phyloP scores from a whole-genome alignment of 2,888 invertebrate species.

The Leistus spinibarbis region DNA sequence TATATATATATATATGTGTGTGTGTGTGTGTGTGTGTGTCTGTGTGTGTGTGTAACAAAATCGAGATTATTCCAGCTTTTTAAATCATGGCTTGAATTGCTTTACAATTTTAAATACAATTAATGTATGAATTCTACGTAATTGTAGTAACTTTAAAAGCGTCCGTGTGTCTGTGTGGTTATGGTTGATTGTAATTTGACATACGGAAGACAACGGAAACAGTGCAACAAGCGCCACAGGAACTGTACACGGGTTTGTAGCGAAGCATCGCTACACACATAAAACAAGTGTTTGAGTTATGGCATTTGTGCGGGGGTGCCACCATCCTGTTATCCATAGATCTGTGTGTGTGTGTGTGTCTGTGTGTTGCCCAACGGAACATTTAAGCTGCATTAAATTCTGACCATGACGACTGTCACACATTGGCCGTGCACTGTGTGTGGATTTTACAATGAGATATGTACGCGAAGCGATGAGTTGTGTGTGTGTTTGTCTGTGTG shows the following conservation, averaged over 20 bases:
- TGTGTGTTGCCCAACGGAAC: conserved; percentile 1
- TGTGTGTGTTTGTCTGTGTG: background rate
- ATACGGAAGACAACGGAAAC: background rate
- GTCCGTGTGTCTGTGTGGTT: background rate
- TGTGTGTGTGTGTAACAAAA: no score
- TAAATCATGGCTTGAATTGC: no score
- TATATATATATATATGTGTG: no score
- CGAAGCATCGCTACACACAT: background rate
- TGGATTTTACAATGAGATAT: background rate
- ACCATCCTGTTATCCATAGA: background rate
- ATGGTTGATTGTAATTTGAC: background rate
- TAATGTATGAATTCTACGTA: no score
- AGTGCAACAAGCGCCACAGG: background rate
- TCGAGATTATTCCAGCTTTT: no score
- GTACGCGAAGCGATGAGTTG: background rate
- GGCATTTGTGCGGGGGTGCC: background rate
- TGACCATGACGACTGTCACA: conserved; percentile 25
- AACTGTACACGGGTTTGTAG: background rate
- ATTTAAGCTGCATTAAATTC: conserved; percentile 26
- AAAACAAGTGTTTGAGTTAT: conserved; percentile 9
- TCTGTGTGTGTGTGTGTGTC: background rate
- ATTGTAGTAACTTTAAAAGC: no score
- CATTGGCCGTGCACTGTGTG: background rate
- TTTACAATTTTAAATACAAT: no score
- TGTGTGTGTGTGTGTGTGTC: no score